phyloP scores from a whole-genome alignment of 2,797 vertebrate species.

The Erpetoichthys calabaricus region DNA sequence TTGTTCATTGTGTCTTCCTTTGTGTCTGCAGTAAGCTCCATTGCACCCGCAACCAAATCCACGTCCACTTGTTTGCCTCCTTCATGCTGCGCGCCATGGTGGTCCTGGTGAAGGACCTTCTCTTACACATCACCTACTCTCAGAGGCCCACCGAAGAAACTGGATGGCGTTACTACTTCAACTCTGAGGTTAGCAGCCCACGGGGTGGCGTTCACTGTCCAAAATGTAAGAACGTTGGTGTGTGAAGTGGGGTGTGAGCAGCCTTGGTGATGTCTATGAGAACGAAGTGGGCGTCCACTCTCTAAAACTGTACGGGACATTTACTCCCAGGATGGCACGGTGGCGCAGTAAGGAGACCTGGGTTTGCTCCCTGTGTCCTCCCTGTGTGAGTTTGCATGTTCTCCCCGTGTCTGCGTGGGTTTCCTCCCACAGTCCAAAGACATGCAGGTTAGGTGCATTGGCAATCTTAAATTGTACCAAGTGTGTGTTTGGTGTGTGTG shows the following conservation, averaged over 20 bases:
- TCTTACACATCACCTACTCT: constrained; percentile 53
- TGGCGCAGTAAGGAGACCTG: too few species aligned
- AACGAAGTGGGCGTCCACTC: too few species aligned
- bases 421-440: too few species aligned
- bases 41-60: constrained; percentile 93
- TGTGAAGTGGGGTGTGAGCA: not conserved
- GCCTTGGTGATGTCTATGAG: not conserved
- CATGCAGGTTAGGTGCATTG: too few species aligned
- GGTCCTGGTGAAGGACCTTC: constrained; percentile 68
- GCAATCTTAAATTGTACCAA: too few species aligned
- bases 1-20: too few species aligned
- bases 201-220: not conserved
- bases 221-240: not conserved
- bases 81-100: constrained; percentile 74
- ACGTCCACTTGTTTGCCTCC: constrained; percentile 90
- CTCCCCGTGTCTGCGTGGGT: too few species aligned
- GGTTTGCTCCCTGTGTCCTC: too few species aligned
- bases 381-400: too few species aligned
- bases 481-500: too few species aligned
- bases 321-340: too few species aligned
- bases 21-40: constrained; percentile 73
- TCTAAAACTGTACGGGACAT: not conserved
- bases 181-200: constrained; percentile 46
- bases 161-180: constrained; percentile 63
- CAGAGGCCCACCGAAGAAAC: constrained; percentile 54